A percentile compares a stretch with the other conserved stretches of the same genome.
phyloP scores from a whole-genome alignment of 2,797 vertebrate genomes.

The Hylomyscus alleni region DNA sequence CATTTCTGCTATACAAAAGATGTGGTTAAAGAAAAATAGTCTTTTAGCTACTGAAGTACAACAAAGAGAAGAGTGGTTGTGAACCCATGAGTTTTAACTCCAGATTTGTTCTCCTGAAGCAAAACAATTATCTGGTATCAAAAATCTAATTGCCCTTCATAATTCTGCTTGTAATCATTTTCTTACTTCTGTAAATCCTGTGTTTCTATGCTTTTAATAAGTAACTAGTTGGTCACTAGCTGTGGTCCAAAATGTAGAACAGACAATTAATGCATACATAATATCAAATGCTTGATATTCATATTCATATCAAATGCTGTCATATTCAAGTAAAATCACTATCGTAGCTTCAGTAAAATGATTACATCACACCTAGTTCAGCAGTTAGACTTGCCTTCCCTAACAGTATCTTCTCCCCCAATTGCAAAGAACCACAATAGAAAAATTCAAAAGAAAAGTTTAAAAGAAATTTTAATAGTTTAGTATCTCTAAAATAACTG shows the following conservation, averaged over 20 bases:
- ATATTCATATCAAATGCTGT: too few species aligned
- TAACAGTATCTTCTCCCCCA: background rate
- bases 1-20: background rate
- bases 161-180: background rate
- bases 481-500: background rate
- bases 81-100: background rate
- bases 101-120: constrained; percentile 35
- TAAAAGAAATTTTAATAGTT: constrained; percentile 34
- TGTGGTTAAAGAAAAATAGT: background rate
- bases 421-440: background rate
- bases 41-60: background rate
- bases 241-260: background rate
- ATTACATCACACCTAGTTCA: background rate
- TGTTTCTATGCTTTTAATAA: background rate
- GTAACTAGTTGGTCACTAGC: constrained; percentile 9
- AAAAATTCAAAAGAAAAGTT: constrained; percentile 25
- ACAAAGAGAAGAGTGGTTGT: background rate
- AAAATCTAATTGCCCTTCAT: background rate
- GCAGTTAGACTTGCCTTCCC: background rate
- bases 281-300: background rate
- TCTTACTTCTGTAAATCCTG: background rate
- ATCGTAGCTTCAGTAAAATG: background rate
- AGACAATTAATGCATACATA: background rate
- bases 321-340: background rate
- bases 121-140: constrained; percentile 1